Evolutionary conservation across 2,797 vertebrate species (phyloP), one percentile per base, ranked within the genome.

Genomic region (Thamnophis elegans): DNA sequence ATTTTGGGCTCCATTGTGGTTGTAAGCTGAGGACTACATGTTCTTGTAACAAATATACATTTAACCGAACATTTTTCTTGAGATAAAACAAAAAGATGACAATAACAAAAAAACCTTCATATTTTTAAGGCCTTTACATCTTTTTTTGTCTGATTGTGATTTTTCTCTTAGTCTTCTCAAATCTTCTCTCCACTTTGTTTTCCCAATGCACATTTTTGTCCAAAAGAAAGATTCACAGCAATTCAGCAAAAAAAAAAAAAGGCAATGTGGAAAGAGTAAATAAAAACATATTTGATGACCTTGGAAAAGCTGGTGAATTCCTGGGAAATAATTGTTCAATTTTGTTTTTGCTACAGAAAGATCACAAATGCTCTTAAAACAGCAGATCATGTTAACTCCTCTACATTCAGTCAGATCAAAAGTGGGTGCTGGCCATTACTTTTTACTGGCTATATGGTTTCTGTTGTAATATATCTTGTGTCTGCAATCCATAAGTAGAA

Each of bases 171-270:
- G 60, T 62, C 60, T 95, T 96, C 94, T 93, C 93, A 96, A 78
- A 32, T 32, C 93, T 92, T 90, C 36, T 5, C 3, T 55, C 89
- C 4, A 1, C 13, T 32, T 7, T 53, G 7, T 36, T 16, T 12
- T 13, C 20, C 42, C 26, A 47, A 85, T 25, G 25, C 11, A 53
- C 82, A 51, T 47, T 5, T 26, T 54, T 54, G 1, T 26, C 94
- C 91, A 96, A 95, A 94, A 94, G 95, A 96, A 93, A 92, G 94
- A 96, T 96, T 95, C 94, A 92, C 85, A 94, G 95, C 91, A 92
- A 92, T 90, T 78, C 42, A 56, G 78, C n/a, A 78, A n/a, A 36
- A 18, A 82, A 28, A 36, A 3, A 73, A 28, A 59, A 20, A 28
- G 25, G 10, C 18, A 25, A 10, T 20, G 9, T n/a, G 9, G 3